Evolutionary conservation across 2,113 vertebrate species (phyloP), one percentile per base, ranked within the genome.

Genomic region (Regulus satrapa): DNA sequence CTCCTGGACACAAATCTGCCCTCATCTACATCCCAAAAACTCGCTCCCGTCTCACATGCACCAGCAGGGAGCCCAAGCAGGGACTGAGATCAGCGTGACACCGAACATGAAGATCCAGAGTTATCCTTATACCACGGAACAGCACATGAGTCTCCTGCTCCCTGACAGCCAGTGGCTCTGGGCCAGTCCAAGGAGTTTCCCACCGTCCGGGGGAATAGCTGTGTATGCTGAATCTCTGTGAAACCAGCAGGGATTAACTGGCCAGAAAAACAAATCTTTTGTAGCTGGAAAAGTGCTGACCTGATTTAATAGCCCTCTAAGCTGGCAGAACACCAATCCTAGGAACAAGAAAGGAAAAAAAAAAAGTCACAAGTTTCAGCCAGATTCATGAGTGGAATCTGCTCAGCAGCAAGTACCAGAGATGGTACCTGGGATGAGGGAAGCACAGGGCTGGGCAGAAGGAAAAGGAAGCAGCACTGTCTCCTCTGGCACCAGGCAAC

Each of bases 281-380:
- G 56, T 82, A 79, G 40, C 66, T 75, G 40, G 36, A 89, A 85
- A 95, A 94, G 78, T 75, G 88, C 78, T 95, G 92, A 94, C 78
- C 81, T 88, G 59, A 94, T 88, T 93, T 93, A 92, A 90, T 28
- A 90, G 88, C 51, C 75, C 40, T 38, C 63, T 77, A 73, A 94
- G 28, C 67, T 90, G 79, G 82, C 75, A 95, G 82, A 88, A 95
- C 77, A 88, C 82, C 82, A 92, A 46, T 23, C 14, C 32, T 28
- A 85, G 11, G 54, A 45, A 75, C 76, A 84, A 77, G 18, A 58
- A 91, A 58, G 12, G 11, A 28, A 16, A 48, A 83, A 19, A 43
- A 80, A 89, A 21, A 49, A 54, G 48, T 28, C 38, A 18, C 12
- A 46, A 61, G 64, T 82, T 82, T 82, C 36, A 85, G 74, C 64